These are phyloP conservation scores for Prunella himalayana DNA, from an alignment of 2,113 vertebrate genomes.

Conservation along the genomic window DNA sequence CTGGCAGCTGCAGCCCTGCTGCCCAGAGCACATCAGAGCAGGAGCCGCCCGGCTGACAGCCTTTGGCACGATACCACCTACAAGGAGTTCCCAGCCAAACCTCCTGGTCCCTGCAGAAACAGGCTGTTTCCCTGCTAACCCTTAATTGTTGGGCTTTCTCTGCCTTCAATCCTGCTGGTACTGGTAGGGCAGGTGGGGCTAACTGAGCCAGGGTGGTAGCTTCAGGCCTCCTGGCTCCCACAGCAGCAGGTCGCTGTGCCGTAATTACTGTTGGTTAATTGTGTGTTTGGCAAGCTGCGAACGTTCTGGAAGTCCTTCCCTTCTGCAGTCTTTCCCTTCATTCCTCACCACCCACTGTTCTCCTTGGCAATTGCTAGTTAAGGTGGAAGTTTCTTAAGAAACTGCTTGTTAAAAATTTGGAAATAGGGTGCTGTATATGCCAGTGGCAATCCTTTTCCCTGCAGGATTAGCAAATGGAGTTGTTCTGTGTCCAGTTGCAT, in stretches of 20 bases:
- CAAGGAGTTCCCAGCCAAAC: not conserved
- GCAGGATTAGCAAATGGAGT: not conserved
- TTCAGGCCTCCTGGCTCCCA: not conserved
- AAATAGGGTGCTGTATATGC: not conserved
- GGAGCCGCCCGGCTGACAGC: not conserved
- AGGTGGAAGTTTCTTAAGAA: slow-evolving; percentile 51
- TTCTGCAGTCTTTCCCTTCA: slow-evolving; percentile 7
- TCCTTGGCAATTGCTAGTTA: slow-evolving; percentile 17
- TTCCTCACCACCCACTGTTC: slow-evolving; percentile 30
- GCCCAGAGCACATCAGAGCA: not conserved
- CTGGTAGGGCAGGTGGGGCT: slow-evolving; percentile 20
- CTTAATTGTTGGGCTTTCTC: not conserved
- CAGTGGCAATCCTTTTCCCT: not conserved
- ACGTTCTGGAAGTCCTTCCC: slow-evolving; percentile 7
- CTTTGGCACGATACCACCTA: not conserved
- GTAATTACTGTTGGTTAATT: slow-evolving; percentile 17
- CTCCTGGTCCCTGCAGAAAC: not conserved
- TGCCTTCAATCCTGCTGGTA: slow-evolving; percentile 6
- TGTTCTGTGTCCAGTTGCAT: not conserved
- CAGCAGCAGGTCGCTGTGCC: not conserved
- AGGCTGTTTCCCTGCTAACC: not conserved
- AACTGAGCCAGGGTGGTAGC: not conserved
- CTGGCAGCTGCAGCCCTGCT: not conserved
- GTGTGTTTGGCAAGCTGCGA: not conserved
- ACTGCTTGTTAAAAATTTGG: slow-evolving; percentile 22